phyloP scores from a whole-genome alignment of 2,113 vertebrate species.

The Taxidea taxus region DNA sequence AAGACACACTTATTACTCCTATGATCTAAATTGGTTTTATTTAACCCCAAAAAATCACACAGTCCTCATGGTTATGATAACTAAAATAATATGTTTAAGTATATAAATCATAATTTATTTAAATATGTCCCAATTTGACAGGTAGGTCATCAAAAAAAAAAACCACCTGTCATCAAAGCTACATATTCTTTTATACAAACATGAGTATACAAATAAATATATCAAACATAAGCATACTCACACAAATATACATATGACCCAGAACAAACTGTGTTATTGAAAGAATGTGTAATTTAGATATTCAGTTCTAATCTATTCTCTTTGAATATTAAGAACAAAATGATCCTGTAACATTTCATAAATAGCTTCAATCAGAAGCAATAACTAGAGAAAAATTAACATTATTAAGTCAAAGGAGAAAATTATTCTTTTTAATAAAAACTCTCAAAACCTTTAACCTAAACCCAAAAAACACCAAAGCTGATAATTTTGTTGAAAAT shows the following conservation, averaged over 20 bases:
- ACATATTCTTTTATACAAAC: neutral
- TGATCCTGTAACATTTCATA: neutral
- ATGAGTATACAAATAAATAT: neutral
- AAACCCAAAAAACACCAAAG: neutral
- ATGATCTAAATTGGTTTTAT: neutral
- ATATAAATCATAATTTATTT: neutral
- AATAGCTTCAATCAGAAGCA: neutral
- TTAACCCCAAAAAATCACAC: neutral
- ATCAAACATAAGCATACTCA: neutral
- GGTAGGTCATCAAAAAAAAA: neutral
- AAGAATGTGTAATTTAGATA: neutral
- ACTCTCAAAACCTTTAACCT: neutral
- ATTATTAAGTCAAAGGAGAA: slow-evolving; percentile 8
- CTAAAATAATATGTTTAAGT: neutral
- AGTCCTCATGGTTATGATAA: neutral
- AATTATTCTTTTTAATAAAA: slow-evolving; percentile 16
- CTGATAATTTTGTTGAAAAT: neutral
- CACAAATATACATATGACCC: neutral
- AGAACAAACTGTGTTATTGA: neutral
- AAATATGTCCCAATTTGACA: neutral
- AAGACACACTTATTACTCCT: neutral
- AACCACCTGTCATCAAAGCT: neutral
- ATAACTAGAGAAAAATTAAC: neutral
- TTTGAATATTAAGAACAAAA: neutral
- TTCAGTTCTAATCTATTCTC: neutral